Evolutionary conservation across 2,888 invertebrate genomes (phyloP), one percentile per base, ranked within the genome.

Genomic region (Polydrusus cervinus): DNA sequence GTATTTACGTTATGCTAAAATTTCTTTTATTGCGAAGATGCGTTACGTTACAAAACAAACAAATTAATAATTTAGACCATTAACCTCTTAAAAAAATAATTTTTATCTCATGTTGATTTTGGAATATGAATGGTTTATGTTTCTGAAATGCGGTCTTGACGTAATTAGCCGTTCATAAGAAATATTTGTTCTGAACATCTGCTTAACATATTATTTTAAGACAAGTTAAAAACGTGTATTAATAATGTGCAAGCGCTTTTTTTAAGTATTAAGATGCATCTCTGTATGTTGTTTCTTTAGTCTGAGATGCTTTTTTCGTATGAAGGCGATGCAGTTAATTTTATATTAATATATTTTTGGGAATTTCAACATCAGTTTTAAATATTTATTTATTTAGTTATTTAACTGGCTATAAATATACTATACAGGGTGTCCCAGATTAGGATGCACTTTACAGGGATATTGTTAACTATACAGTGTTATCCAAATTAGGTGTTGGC

Each of bases 121-220:
- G 69, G 60, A 70, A 70, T 61, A 61, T 49, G 55, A 61, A 70
- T 61, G 61, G 69, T 70, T 70, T 70, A 60, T 70, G 64, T 71
- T 71, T 64, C 40, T 47, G n/a, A 64, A 71, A 61, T 47, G 71
- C 64, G 38, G 30, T 60, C 60, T 69, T 55, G 60, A 25, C 65
- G 66, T 71, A 71, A 71, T 71, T 71, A 47, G 34, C 60, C 65
- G 57, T 45, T 55, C 65, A 71, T 57, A 66, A 71, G 66, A 71
- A 57, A 71, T 71, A 71, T 62, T 71, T 55, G 64, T 62, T 62
- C 61, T 40, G 45, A 71, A 71, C 71, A 71, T 71, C 71, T 71
- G 71, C 18, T 18, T 57, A 66, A 49, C 71, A 71, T 71, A 57
- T 65, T 65, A 47, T 65, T 71, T 71, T 47, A 71, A 71, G 71